Evolutionary conservation across 37 sponge, comb jelly and placozoan species (phyloP), one percentile per base, ranked within the genome.

Genomic region (Theonella swinhoei): DNA sequence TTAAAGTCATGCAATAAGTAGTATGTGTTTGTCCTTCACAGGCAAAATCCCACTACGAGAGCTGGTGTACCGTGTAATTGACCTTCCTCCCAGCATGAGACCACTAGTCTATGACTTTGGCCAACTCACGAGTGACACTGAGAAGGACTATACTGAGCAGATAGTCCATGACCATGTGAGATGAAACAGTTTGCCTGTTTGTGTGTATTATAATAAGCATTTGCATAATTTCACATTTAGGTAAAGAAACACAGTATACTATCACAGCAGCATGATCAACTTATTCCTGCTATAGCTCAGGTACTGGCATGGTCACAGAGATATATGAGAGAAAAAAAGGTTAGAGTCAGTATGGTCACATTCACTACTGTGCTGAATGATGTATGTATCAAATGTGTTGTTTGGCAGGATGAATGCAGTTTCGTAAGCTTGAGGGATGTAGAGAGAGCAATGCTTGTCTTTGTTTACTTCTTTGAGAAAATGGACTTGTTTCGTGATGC

Each of bases 101-200:
- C 92, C 99, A 42, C 89, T 98, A 20, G 94, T 98, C 26, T 98
- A 95, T 94, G 99, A 98, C 91, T 98, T 95, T 88, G 99, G 99
- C 62, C 85, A 91, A 38, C 79, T 98, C 34, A 80, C 74, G 36
- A 41, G 66, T 14, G 69, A 30, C n/a, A 94, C 85, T 47, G 97
- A 97, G 74, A 33, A 59, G 26, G 85, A 86, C 4, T 97, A 97
- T 68, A 88, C 87, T 28, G 17, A 58, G 30, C 81, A 89, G 77
- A 97, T 97, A 26, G 97, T 97, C 33, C 24, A 42, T 24, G 89
- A 91, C 43, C 90, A 97, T 80, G 90, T 95, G 39, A 72, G 90
- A 47, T 47, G 32, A 67, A 8, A 3, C 29, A 34, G 39, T 19
- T 67, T 17, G 54, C 54, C 7, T 47, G 54, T 47, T 14, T 47